Base-by-base conservation (phyloP, 2,888 invertebrate species). In the Leucozona laternaria region DNA sequence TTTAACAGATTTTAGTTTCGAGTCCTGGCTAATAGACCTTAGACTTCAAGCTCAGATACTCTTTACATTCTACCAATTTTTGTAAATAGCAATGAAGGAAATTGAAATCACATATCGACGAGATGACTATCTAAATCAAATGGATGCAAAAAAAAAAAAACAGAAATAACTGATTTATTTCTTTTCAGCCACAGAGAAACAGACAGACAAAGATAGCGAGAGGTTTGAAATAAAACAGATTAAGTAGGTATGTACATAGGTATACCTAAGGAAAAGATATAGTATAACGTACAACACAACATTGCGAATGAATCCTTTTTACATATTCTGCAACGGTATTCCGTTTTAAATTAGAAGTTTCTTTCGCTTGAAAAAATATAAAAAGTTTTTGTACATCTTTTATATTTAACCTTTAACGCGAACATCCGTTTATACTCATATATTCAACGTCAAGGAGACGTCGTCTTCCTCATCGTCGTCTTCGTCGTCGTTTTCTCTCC, bases 381-480 rank as follows among this genome's bases (percentile, higher is more conserved):
- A 37, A 53, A 53, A 53, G 15, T 37, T 68, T 53, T 37, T 68
- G 68, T 68, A 68, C 53, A 50, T 68, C 68, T 68, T 68, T 53
- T 68, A 53, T 68, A 68, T 68, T 68, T 68, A 68, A 68, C 68
- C 68, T 68, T 68, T 68, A 68, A 68, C 68, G 68, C 68, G 50
- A 68, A 68, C 68, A 68, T 53, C 68, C 53, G 68, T 43, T 64
- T 66, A n/a, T 55, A 76, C 53, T 76, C 55, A 55, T 53, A 48
- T 75, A 28, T 72, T 48, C 20, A 43, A 75, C 53, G 66, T 66
- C 34, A 68, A 53, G 37, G 37, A 68, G 37, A 37, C 68, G 53
- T 20, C n/a, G n/a, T n/a, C n/a, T n/a, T n/a, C n/a, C n/a, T n/a
- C n/a, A n/a, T 8, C 43, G 15, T 37, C 60, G 40, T 22, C 40